phyloP scores from a whole-genome alignment of 2,113 vertebrate species.

The Sinocyclocheilus anophthalmus region DNA sequence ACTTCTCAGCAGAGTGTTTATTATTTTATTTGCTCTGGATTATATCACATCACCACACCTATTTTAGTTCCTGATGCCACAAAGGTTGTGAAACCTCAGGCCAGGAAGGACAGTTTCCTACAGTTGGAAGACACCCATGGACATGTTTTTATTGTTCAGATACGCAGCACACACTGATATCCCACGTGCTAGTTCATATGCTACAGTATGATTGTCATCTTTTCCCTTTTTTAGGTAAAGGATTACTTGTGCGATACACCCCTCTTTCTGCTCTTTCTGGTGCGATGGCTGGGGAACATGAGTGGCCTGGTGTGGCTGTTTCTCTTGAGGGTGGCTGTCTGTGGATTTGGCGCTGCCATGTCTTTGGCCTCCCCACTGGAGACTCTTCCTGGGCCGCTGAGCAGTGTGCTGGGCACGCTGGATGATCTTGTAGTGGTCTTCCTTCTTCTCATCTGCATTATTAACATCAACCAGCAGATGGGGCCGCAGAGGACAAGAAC shows the following conservation, averaged over 20 bases:
- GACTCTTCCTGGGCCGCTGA: conserved; percentile 69
- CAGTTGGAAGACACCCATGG: neutral
- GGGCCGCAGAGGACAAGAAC: conserved; percentile 63
- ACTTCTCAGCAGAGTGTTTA: conserved; percentile 1
- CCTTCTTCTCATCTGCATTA: conserved; percentile 78
- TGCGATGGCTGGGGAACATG: conserved; percentile 72
- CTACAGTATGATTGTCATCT: neutral
- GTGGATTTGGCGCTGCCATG: conserved; percentile 73
- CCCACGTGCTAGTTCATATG: neutral
- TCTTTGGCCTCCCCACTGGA: conserved; percentile 72
- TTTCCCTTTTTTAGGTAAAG: conserved; percentile 67
- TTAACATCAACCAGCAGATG: conserved; percentile 82
- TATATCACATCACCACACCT: conserved; percentile 1
- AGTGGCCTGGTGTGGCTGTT: conserved; percentile 78
- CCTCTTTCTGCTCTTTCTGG: conserved; percentile 70
- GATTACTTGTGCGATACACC: conserved; percentile 80
- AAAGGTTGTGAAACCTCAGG: neutral
- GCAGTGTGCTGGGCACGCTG: conserved; percentile 72
- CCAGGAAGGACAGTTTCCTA: neutral
- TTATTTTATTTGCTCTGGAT: neutral
- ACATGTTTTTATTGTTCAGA: neutral
- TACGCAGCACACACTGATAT: neutral
- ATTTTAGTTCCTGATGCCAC: neutral
- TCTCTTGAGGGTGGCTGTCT: conserved; percentile 76
- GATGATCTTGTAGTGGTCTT: conserved; percentile 80